phyloP scores from a whole-genome alignment of 2,113 vertebrate genomes.

The Dolichallabes microphthalmus region DNA sequence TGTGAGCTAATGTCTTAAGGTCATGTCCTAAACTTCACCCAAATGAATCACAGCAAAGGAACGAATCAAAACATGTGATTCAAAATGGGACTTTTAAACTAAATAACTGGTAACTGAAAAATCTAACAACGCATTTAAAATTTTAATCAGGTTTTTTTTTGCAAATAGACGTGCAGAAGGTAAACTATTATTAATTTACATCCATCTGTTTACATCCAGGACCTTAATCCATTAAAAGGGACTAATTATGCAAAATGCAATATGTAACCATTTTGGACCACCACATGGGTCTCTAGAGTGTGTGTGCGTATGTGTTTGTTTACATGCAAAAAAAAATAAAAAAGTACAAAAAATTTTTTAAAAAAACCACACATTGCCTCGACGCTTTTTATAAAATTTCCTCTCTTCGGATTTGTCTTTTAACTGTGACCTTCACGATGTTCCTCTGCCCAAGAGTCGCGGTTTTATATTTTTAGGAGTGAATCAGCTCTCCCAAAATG shows the following conservation, averaged over 20 bases:
- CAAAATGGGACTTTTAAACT: not conserved
- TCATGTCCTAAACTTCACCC: conserved; percentile 23
- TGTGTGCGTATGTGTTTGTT: too few species aligned
- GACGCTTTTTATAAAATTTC: too few species aligned
- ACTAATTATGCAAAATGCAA: not conserved
- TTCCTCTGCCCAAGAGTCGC: too few species aligned
- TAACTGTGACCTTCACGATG: too few species aligned
- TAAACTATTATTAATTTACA: not conserved
- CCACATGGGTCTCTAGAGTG: too few species aligned
- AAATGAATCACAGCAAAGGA: conserved; percentile 6
- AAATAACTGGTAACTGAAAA: not conserved
- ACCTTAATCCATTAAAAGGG: not conserved
- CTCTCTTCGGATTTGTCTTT: too few species aligned
- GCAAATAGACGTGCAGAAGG: not conserved
- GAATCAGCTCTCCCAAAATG: too few species aligned
- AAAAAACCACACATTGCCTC: too few species aligned
- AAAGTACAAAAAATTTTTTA: too few species aligned
- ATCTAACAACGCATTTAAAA: not conserved
- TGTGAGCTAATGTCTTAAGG: conserved; percentile 30
- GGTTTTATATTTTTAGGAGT: too few species aligned
- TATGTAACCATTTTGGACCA: too few species aligned
- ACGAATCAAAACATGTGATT: not conserved
- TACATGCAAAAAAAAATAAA: too few species aligned
- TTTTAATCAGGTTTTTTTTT: not conserved
- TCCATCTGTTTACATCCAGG: not conserved